A percentile compares a stretch with the other conserved stretches of the same genome.
These are phyloP conservation scores for Oryzias celebensis DNA, from an alignment of 2,113 vertebrate genomes.

Conservation along the genomic window DNA sequence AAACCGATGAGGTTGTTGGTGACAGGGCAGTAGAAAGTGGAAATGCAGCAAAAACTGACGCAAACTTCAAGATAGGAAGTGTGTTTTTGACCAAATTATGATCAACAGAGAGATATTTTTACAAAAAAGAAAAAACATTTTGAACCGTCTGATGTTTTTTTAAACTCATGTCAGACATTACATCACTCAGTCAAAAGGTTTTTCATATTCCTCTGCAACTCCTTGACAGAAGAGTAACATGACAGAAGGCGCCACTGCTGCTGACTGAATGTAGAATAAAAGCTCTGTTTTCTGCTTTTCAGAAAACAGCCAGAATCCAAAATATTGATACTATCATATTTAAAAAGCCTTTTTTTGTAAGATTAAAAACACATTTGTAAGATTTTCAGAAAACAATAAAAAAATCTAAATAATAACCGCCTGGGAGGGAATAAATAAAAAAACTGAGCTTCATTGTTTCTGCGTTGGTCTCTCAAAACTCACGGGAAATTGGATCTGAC, in stretches of 20 bases:
- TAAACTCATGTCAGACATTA: not conserved
- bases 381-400: not conserved
- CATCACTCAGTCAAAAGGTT: not conserved
- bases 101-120: not conserved
- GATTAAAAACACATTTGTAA: not conserved
- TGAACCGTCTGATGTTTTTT: not conserved
- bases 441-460: slow-evolving; percentile 52
- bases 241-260: not conserved
- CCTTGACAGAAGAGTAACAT: slow-evolving; percentile 4
- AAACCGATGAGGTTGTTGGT: slow-evolving; percentile 71
- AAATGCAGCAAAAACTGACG: slow-evolving; percentile 14
- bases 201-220: not conserved
- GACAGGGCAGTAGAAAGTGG: slow-evolving; percentile 30
- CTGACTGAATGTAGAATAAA: not conserved
- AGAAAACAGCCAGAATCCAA: not conserved
- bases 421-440: slow-evolving; percentile 24
- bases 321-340: too few relatives aligned
- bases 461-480: slow-evolving; percentile 51
- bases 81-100: not conserved
- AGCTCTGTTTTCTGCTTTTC: not conserved
- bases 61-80: not conserved
- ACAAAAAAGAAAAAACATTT: too few relatives aligned
- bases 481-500: slow-evolving; percentile 75
- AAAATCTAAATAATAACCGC: not conserved
- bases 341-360: too few relatives aligned